phyloP scores from a whole-genome alignment of 2,797 vertebrate species.

The Diglossa cyanea region DNA sequence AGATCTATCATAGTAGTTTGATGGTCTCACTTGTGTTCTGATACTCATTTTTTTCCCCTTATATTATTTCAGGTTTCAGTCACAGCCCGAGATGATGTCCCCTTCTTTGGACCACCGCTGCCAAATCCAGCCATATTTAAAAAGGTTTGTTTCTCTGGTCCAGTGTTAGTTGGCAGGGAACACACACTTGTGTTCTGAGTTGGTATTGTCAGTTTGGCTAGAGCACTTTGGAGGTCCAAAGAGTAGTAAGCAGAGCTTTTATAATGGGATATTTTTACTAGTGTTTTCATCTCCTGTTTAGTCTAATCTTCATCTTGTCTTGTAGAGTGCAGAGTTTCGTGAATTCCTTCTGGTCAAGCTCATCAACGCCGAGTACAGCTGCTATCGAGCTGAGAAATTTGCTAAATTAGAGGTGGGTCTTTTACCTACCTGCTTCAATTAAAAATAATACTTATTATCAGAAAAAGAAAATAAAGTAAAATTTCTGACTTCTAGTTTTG shows the following conservation, averaged over 20 bases:
- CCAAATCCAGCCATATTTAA: constrained; percentile 89
- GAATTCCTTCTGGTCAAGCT: constrained; percentile 91
- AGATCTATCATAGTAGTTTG: background rate
- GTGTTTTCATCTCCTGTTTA: background rate
- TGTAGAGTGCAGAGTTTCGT: constrained; percentile 84
- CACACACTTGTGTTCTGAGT: background rate
- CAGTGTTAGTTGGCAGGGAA: background rate
- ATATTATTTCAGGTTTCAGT: constrained; percentile 83
- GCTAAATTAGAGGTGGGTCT: constrained; percentile 87
- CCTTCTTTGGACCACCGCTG: constrained; percentile 88
- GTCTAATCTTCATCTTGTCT: background rate
- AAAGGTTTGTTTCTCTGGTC: constrained; percentile 79
- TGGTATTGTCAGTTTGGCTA: background rate
- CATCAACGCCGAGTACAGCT: constrained; percentile 92
- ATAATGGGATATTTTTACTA: background rate
- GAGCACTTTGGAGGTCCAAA: background rate
- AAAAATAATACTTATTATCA: background rate
- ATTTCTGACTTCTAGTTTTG: background rate
- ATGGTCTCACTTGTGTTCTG: background rate
- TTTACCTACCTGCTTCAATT: background rate
- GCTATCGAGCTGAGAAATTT: constrained; percentile 93
- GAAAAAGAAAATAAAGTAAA: background rate
- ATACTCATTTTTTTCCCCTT: background rate
- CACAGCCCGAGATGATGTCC: constrained; percentile 89
- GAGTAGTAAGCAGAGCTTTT: background rate